Evolutionary conservation across 2,113 vertebrate genomes (phyloP).

Genomic region (Murina feae): DNA sequence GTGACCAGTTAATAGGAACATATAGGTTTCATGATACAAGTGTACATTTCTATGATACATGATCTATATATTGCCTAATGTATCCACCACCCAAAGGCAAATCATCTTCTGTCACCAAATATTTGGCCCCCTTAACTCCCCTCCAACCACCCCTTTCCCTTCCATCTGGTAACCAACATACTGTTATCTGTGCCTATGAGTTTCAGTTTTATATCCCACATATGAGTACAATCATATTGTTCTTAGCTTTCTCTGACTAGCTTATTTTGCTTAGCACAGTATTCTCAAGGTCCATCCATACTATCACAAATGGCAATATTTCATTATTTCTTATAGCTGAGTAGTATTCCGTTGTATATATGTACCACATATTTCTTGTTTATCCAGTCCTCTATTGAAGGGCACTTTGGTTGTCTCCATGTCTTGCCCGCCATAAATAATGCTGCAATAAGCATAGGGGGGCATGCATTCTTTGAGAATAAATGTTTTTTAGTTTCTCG

Average conservation of each 20-base stretch:
- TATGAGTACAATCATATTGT: background rate
- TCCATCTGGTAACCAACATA: background rate
- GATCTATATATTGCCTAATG: background rate
- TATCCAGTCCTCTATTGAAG: background rate
- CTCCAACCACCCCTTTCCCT: background rate
- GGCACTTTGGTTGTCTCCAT: background rate
- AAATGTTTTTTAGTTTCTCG: too few relatives aligned
- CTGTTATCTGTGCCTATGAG: background rate
- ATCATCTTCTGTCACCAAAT: background rate
- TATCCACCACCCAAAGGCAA: background rate
- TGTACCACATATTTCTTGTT: background rate
- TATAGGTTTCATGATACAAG: background rate
- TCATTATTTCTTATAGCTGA: background rate
- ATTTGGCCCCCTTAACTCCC: background rate
- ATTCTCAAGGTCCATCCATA: background rate
- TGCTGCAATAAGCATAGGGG: background rate
- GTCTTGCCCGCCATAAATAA: background rate
- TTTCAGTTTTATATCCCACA: background rate
- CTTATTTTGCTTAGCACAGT: background rate
- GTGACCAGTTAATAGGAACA: background rate
- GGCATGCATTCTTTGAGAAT: too few relatives aligned
- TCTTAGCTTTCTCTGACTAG: background rate
- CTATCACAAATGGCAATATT: background rate
- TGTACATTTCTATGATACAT: background rate
- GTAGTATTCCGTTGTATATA: background rate